Conservation (phyloP, 92 coral and sea anemone genomes). For the Metridium senile region DNA sequence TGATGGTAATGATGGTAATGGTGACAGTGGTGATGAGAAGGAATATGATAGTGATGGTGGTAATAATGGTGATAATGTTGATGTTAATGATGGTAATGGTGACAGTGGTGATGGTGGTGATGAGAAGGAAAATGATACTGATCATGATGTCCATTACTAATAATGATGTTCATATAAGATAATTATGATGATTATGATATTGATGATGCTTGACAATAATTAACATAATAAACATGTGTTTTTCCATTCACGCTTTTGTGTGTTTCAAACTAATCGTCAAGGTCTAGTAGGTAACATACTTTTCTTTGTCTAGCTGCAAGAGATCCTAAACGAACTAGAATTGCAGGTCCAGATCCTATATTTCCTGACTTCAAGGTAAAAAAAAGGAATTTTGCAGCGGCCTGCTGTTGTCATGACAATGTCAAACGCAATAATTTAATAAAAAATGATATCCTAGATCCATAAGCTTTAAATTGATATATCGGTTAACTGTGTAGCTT, state of each 20-base stretch:
- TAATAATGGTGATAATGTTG: neutral
- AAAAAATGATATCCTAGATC: too few species aligned
- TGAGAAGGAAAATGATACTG: neutral
- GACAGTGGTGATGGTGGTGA: neutral
- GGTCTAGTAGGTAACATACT: too few species aligned
- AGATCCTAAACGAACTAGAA: conserved; percentile 64
- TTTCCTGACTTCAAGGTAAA: conserved; percentile 64
- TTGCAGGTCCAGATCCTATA: conserved; percentile 47
- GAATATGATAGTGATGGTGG: neutral
- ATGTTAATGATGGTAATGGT: neutral
- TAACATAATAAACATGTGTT: too few species aligned
- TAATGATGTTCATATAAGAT: neutral
- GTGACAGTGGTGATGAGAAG: neutral
- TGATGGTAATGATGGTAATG: neutral
- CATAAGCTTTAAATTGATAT: too few species aligned
- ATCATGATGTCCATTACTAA: neutral
- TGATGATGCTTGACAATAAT: neutral
- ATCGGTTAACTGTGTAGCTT: too few species aligned
- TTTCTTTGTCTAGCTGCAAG: conserved; percentile 22
- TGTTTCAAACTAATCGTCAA: too few species aligned
- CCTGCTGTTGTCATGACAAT: neutral
- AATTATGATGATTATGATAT: neutral
- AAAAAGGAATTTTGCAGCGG: too few species aligned
- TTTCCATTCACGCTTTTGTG: too few species aligned
- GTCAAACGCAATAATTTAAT: neutral